These are phyloP conservation scores for Atherinomorus stipes DNA, from an alignment of 2,113 vertebrate genomes.

Conservation along the genomic window DNA sequence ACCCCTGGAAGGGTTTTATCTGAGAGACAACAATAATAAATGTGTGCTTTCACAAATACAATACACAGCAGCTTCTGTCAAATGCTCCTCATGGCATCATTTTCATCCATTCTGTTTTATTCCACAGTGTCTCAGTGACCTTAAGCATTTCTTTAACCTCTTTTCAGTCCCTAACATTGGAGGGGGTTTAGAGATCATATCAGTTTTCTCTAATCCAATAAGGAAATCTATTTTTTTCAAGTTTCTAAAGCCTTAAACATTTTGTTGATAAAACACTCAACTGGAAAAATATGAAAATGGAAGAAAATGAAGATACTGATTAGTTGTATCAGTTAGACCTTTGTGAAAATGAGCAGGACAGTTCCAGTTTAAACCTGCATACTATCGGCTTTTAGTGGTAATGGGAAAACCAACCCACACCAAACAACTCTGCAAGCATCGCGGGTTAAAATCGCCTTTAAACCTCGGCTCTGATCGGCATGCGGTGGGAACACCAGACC, in stretches of 20 bases:
- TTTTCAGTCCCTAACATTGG: not conserved
- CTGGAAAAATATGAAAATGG: too few relatives aligned
- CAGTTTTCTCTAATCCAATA: not conserved
- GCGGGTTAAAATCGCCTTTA: too few relatives aligned
- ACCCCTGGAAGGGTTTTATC: constrained; percentile 10
- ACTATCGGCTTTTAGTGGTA: too few relatives aligned
- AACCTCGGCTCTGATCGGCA: too few relatives aligned
- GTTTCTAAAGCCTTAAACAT: too few relatives aligned
- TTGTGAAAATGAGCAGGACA: too few relatives aligned
- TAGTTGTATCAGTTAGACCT: not conserved
- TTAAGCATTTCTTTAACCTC: not conserved
- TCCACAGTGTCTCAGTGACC: not conserved
- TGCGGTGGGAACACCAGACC: too few relatives aligned
- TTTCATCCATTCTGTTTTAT: constrained; percentile 2
- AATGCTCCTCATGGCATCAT: not conserved
- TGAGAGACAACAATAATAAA: constrained; percentile 25
- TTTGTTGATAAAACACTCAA: too few relatives aligned
- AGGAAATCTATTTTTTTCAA: too few relatives aligned
- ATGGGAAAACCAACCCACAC: too few relatives aligned
- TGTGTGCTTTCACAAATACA: not conserved
- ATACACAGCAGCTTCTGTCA: not conserved
- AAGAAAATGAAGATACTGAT: not conserved
- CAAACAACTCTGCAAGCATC: too few relatives aligned
- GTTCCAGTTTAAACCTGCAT: too few relatives aligned
- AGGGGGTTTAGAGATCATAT: constrained; percentile 16